Percentiles rank a stretch among this genome's conserved stretches.
These are phyloP conservation scores for Drosophila pseudoobscura DNA, from an alignment of 1,140 invertebrate genomes.

Conservation along the genomic window DNA sequence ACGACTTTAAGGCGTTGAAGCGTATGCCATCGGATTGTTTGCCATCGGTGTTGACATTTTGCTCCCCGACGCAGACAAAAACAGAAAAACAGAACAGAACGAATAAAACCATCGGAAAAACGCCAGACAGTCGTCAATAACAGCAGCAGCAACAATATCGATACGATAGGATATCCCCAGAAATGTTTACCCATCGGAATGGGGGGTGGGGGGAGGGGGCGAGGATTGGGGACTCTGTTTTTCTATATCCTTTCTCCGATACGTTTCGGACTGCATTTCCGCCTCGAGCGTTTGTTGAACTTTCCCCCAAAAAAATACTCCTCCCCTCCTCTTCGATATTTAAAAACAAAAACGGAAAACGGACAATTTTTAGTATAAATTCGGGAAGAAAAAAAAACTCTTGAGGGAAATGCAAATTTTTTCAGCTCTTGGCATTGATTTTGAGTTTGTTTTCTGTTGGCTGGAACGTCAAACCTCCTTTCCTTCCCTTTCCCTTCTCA, in stretches of 20 bases:
- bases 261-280: constrained; percentile 62
- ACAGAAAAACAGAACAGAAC: constrained; percentile 63
- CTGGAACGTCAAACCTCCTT: not conserved
- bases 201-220: too few relatives aligned
- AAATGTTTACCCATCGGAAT: constrained; percentile 48
- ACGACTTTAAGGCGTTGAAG: constrained; percentile 34
- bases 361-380: constrained; percentile 43
- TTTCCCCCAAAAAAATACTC: too few relatives aligned
- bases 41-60: constrained; percentile 57
- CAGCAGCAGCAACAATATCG: constrained; percentile 10
- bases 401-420: constrained; percentile 74
- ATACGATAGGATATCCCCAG: constrained; percentile 3
- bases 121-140: constrained; percentile 71
- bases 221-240: constrained; percentile 15
- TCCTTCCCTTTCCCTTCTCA: not conserved
- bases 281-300: constrained; percentile 71
- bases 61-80: constrained; percentile 42
- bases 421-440: constrained; percentile 75
- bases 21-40: constrained; percentile 51
- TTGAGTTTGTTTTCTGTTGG: constrained; percentile 51
- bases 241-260: constrained; percentile 34
- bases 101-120: constrained; percentile 34
- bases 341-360: constrained; percentile 46
- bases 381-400: constrained; percentile 52
- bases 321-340: constrained; percentile 43